Percentiles rank a stretch among this genome's conserved stretches.
These are phyloP conservation scores for Dynastes tityus DNA, from an alignment of 2,888 invertebrate genomes.

Conservation along the genomic window DNA sequence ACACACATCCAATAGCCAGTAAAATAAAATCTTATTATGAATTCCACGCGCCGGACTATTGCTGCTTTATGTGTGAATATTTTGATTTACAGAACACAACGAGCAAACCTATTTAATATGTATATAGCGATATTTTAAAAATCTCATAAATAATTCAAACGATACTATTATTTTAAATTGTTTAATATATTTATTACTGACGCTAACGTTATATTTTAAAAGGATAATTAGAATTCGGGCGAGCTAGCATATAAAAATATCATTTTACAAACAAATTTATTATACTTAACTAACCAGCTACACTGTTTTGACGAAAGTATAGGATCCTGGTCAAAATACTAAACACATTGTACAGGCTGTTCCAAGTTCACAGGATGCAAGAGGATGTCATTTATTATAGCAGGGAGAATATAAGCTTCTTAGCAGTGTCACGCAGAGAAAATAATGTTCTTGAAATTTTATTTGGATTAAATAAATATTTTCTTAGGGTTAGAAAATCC, in stretches of 20 bases:
- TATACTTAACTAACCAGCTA: conserved; percentile 4
- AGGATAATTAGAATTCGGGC: conserved; percentile 44
- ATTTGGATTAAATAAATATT: too few species aligned
- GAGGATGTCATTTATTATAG: too few species aligned
- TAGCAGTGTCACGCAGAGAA: too few species aligned
- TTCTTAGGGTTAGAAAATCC: too few species aligned
- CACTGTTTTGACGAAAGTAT: not conserved
- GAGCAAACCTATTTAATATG: conserved; percentile 42
- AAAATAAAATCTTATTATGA: conserved; percentile 35
- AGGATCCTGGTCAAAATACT: not conserved
- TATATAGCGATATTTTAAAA: conserved; percentile 40
- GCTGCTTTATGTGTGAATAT: conserved; percentile 46
- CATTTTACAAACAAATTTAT: conserved; percentile 27
- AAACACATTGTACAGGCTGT: not conserved
- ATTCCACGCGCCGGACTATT: conserved; percentile 30
- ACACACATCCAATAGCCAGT: not conserved
- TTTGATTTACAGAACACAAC: conserved; percentile 45
- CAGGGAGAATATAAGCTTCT: too few species aligned
- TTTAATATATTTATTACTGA: conserved; percentile 49
- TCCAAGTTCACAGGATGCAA: too few species aligned
- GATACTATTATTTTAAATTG: conserved; percentile 48
- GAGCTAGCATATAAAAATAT: conserved; percentile 37
- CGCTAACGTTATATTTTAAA: conserved; percentile 39
- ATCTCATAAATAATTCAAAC: conserved; percentile 49
- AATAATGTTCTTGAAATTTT: too few species aligned